Percentiles rank a stretch among this genome's conserved stretches.
phyloP scores from a whole-genome alignment of 1,140 invertebrate species.

The Caenorhabditis inopinata region DNA sequence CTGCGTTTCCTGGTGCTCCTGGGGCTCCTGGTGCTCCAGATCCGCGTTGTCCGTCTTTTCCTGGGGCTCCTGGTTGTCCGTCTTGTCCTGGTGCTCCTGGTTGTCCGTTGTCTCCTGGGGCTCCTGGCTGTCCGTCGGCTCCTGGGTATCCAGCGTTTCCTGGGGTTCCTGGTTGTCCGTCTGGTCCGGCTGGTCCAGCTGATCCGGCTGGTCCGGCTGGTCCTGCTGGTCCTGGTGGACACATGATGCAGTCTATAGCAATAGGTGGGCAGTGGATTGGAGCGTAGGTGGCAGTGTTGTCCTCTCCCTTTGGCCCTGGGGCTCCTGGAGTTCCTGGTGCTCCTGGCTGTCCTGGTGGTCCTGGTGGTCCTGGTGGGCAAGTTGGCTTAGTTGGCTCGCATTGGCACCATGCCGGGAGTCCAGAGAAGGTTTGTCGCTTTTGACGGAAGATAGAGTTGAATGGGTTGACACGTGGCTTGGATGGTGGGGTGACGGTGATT shows the following conservation, averaged over 20 bases:
- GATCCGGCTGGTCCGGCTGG: conserved; percentile 43
- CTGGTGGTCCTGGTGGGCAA: conserved; percentile 52
- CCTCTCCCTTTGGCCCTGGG: conserved; percentile 48
- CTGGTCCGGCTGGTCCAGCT: conserved; percentile 39
- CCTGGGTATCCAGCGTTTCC: conserved; percentile 42
- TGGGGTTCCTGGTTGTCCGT: conserved; percentile 41
- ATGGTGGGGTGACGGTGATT: conserved; percentile 49
- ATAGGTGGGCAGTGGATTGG: conserved; percentile 38
- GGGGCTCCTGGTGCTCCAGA: conserved; percentile 37
- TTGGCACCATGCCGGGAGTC: conserved; percentile 46
- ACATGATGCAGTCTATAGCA: conserved; percentile 50
- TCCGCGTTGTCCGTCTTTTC: conserved; percentile 7
- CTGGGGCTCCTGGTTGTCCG: conserved; percentile 28
- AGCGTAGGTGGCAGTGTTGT: conserved; percentile 46
- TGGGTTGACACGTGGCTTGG: conserved; percentile 47
- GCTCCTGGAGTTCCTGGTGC: conserved; percentile 42
- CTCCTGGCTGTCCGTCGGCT: conserved; percentile 36
- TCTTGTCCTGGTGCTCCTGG: conserved; percentile 39
- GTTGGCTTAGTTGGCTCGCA: conserved; percentile 46
- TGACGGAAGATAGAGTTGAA: conserved; percentile 53
- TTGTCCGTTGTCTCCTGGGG: conserved; percentile 21
- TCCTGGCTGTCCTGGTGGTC: conserved; percentile 49
- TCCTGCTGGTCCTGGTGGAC: conserved; percentile 48
- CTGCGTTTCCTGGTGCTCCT: conserved; percentile 32
- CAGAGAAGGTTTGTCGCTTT: conserved; percentile 41